Base-by-base conservation (phyloP, 2,797 vertebrate genomes). In the Cuniculus paca region DNA sequence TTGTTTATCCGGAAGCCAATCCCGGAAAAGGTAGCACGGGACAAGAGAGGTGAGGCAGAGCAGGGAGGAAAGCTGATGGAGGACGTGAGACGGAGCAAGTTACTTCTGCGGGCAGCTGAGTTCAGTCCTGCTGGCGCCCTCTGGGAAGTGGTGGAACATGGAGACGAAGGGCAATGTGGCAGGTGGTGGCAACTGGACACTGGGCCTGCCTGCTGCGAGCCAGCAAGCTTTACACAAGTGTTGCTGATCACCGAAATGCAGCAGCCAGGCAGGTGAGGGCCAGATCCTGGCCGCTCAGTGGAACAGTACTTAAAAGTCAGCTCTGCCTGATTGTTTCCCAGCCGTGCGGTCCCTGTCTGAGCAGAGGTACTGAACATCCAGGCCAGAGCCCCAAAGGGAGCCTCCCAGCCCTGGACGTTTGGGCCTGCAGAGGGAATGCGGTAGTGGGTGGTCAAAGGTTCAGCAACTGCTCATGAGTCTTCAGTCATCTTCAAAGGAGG, bases 141-240 rank as follows among this genome's bases (percentile, higher is more conserved):
- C 19, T 58, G 79, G 65, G 45, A 39, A 85, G 74, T 22, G 68
- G 34, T 2, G 79, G 42, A 70, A 39, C 13, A 11, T 34, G 60
- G 6, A n/a, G n/a, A n/a, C n/a, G n/a, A n/a, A n/a, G n/a, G 6
- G 39, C 52, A 83, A 45, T 63, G 50, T 7, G 24, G 45, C 28
- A 24, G 70, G n/a, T 50, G 70, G 31, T 70, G 28, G 48, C 20
- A 39, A n/a, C 26, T 39, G 34, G 50, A 36, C 1, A 0, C 1
- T 17, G 36, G n/a, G 3, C 42, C 74, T 48, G 17, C 48, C n/a
- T 48, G 31, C 58, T 36, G 5, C 36, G 54, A 61, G 24, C 68
- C 63, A 63, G 14, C 7, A 1, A 20, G 63, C 54, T 74, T 52
- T 12, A 61, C 45, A 19, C 8, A 45, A 50, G 31, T 42, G 8